A percentile compares a stretch with the other conserved stretches of the same genome.
Conservation (phyloP, 53 echinoderm and acorn worm genomes). For the Holothuria scabra region DNA sequence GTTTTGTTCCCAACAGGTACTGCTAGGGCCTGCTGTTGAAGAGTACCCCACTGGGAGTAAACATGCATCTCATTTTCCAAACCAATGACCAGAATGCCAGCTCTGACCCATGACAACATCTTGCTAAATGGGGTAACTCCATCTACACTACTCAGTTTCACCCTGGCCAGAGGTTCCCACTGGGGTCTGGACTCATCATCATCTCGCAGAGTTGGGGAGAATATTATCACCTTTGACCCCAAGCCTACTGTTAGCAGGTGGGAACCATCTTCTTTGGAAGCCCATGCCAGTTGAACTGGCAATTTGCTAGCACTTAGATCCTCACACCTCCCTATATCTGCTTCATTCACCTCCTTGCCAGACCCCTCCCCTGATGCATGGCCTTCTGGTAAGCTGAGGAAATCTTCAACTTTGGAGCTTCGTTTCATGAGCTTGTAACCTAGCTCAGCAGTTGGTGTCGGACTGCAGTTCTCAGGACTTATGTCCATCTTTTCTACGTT, state of each 20-base stretch:
- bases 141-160: slow-evolving; percentile 80
- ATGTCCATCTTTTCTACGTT: slow-evolving; percentile 64
- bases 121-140: slow-evolving; percentile 88
- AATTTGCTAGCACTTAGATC: slow-evolving; percentile 37
- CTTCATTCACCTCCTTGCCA: slow-evolving; percentile 13
- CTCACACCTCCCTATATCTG: background rate
- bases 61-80: slow-evolving; percentile 99
- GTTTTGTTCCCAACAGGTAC: slow-evolving; percentile 56
- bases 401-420: slow-evolving; percentile 95
- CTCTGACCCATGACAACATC: slow-evolving; percentile 98
- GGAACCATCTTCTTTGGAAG: slow-evolving; percentile 94
- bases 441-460: slow-evolving; percentile 56
- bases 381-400: slow-evolving; percentile 64
- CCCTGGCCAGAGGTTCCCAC: slow-evolving; percentile 82
- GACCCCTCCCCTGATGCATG: slow-evolving; percentile 25
- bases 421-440: slow-evolving; percentile 97
- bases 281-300: slow-evolving; percentile 93
- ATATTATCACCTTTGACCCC: slow-evolving; percentile 83
- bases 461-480: slow-evolving; percentile 46
- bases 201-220: slow-evolving; percentile 71
- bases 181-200: slow-evolving; percentile 72
- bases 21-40: slow-evolving; percentile 56
- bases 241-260: slow-evolving; percentile 91
- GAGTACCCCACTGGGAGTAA: slow-evolving; percentile 88
- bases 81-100: slow-evolving; percentile 92